phyloP scores from a whole-genome alignment of 2,888 invertebrate genomes.

The Girardia tigrina region DNA sequence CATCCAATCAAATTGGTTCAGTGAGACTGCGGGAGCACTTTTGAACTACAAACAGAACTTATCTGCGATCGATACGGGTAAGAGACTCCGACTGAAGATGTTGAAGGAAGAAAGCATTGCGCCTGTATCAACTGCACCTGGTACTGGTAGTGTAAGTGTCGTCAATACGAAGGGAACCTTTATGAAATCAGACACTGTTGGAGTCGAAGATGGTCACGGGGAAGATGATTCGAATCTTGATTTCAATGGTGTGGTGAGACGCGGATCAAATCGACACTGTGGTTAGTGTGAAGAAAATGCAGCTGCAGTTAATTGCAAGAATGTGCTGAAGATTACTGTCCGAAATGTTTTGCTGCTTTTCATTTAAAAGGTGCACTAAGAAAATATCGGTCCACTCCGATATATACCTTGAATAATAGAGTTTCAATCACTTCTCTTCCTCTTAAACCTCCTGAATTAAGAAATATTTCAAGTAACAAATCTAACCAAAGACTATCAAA shows the following conservation, averaged over 20 bases:
- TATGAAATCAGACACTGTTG: background rate
- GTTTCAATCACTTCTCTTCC: background rate
- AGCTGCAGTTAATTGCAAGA: conserved; percentile 39
- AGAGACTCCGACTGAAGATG: background rate
- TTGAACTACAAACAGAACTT: background rate
- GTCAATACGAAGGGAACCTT: no score
- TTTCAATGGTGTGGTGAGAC: background rate
- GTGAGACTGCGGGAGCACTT: background rate
- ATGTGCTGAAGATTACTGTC: conserved; percentile 49
- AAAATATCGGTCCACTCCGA: conserved; percentile 47
- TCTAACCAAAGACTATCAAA: background rate
- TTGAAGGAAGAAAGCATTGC: background rate
- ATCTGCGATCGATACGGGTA: background rate
- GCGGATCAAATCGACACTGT: background rate
- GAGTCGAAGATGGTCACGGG: background rate
- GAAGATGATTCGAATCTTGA: background rate
- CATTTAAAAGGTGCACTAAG: conserved; percentile 49
- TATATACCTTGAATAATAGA: conserved; percentile 38
- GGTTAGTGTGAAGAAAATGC: background rate
- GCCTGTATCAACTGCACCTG: no score
- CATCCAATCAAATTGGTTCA: background rate
- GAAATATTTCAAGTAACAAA: background rate
- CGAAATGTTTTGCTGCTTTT: conserved; percentile 48
- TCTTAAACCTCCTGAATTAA: background rate
- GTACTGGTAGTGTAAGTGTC: no score